Evolutionary conservation across 1,140 invertebrate genomes (phyloP).

Genomic region (Rhopalosiphum maidis): DNA sequence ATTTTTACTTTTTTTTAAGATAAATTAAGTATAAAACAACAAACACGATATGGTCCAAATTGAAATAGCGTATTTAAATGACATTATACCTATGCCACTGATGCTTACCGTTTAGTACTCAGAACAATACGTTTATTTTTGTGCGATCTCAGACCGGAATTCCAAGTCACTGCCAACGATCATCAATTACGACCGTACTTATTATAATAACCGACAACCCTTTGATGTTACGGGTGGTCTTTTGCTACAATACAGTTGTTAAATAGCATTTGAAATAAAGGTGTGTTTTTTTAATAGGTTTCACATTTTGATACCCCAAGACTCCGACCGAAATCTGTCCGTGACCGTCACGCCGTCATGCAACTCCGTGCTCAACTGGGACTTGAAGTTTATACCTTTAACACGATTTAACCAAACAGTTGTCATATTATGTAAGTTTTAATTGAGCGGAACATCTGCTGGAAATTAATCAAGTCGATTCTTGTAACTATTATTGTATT

Average conservation of each 20-base stretch:
- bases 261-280: not conserved
- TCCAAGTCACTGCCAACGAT: not conserved
- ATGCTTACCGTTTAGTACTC: not conserved
- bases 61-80: not conserved
- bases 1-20: not conserved
- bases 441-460: not conserved
- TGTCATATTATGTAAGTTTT: conserved; percentile 3
- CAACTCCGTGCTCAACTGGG: conserved; percentile 10
- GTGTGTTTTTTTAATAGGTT: conserved; percentile 14
- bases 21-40: not conserved
- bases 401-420: not conserved
- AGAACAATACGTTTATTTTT: not conserved
- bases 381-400: conserved; percentile 15
- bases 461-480: not conserved
- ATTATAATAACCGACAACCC: not conserved
- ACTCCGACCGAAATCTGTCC: not conserved
- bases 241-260: not conserved
- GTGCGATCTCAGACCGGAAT: not conserved
- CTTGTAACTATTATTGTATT: not conserved
- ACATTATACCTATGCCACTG: not conserved
- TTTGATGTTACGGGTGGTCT: not conserved
- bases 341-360: conserved; percentile 36
- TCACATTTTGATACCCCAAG: conserved; percentile 37
- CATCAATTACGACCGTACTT: not conserved
- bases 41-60: not conserved